A percentile compares a stretch with the other conserved stretches of the same genome.
Conservation (phyloP, 1,140 invertebrate species). For the Drosophila guanche region DNA sequence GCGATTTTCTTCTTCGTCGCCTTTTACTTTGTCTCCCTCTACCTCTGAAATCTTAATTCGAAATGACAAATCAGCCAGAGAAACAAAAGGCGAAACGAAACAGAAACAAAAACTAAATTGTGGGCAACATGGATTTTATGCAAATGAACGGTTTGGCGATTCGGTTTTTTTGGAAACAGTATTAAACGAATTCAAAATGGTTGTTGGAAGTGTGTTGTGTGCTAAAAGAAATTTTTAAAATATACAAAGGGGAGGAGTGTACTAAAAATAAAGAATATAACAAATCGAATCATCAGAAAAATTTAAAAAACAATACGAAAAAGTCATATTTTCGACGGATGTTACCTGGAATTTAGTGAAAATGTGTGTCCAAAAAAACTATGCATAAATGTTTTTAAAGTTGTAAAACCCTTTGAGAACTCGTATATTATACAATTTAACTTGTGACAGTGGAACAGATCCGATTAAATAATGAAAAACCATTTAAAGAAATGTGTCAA, state of each 20-base stretch:
- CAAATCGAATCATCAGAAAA: too few species aligned
- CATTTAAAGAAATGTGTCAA: too few species aligned
- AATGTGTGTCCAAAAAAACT: background rate
- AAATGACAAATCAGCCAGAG: slow-evolving; percentile 32
- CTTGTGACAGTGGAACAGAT: too few species aligned
- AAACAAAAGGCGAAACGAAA: slow-evolving; percentile 43
- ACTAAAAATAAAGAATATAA: too few species aligned
- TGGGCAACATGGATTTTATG: slow-evolving; percentile 55
- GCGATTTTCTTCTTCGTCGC: slow-evolving; percentile 10
- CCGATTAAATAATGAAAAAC: too few species aligned
- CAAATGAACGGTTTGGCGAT: slow-evolving; percentile 43
- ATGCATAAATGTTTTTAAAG: too few species aligned
- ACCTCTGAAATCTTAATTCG: slow-evolving; percentile 13
- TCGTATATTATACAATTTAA: too few species aligned
- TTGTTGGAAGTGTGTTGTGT: background rate
- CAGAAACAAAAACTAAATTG: slow-evolving; percentile 51
- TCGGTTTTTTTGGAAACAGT: slow-evolving; percentile 36
- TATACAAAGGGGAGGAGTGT: slow-evolving; percentile 3
- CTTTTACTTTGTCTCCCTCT: slow-evolving; percentile 24
- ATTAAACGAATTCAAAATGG: slow-evolving; percentile 48
- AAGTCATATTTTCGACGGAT: too few species aligned
- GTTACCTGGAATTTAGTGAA: background rate
- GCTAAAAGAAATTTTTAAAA: slow-evolving; percentile 29
- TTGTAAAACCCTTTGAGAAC: too few species aligned
- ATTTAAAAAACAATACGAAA: too few species aligned